phyloP scores from a whole-genome alignment of 23 tunicate species.

The Clavelina lepadiformis region DNA sequence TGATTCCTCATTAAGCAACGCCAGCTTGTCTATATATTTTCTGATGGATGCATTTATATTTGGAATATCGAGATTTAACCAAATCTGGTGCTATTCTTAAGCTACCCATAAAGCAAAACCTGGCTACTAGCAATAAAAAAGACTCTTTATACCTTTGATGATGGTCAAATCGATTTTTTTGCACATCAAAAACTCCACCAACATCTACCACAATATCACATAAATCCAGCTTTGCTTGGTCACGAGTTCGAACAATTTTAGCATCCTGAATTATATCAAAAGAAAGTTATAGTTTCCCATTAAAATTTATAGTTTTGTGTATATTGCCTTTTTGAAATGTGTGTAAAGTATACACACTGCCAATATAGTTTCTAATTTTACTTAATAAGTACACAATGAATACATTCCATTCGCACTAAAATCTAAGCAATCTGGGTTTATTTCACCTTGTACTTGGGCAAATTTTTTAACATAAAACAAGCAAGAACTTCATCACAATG shows the following conservation, averaged over 20 bases:
- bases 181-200: slow-evolving; percentile 73
- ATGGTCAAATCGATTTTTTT: slow-evolving; percentile 74
- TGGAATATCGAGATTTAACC: no score
- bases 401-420: no score
- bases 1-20: no score
- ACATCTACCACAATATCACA: slow-evolving; percentile 98
- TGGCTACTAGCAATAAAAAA: not conserved
- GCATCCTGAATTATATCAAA: slow-evolving; percentile 77
- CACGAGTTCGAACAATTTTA: slow-evolving; percentile 68
- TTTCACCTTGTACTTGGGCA: slow-evolving; percentile 46
- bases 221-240: slow-evolving; percentile 24
- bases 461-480: slow-evolving; percentile 62
- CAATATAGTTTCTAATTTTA: no score
- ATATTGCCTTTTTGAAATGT: not conserved
- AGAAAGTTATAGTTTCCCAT: not conserved
- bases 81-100: no score
- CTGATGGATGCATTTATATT: no score
- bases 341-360: no score
- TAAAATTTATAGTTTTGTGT: not conserved
- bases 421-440: no score
- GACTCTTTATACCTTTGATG: slow-evolving; percentile 59
- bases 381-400: no score
- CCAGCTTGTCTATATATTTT: no score
- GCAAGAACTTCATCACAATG: slow-evolving; percentile 98
- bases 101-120: no score